Base-by-base conservation (phyloP, 2,888 invertebrate species). In the Subacronicta megacephala region DNA sequence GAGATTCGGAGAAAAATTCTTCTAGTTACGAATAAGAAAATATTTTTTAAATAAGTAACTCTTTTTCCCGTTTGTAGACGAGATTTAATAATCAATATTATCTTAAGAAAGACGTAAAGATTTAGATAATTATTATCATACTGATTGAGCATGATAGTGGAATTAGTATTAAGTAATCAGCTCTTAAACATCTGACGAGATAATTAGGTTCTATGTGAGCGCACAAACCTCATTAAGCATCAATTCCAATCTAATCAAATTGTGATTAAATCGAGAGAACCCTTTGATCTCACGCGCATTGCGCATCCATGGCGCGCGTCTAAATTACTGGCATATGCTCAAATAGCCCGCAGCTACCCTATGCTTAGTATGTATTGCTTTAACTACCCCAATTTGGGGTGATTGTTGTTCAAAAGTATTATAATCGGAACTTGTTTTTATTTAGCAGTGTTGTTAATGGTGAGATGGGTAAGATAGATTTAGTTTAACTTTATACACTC, bases 181-280 rank as follows among this genome's bases (percentile, higher is more conserved):
- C 53, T 61, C 59, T 56, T 31, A 61, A 57, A 57, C 63, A 76
- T 55, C 35, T 60, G 56, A 56, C 67, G 65, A 61, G 61, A 60
- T 74, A 72, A 76, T 78, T 72, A 67, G 59, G 61, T 72, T 63
- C 50, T 55, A 62, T 52, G 67, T 46, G 62, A 72, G 54, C 71
- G 53, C 68, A 71, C 75, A 72, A 77, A 71, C 72, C 66, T 76
- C 80, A 81, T 81, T 78, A 84, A 75, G 82, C 78, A 82, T 76
- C 77, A 77, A 78, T 79, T 79, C 70, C 68, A 77, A 79, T 80
- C 74, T 78, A 82, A 86, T 88, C 80, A 81, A 82, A 80, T 80
- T 74, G 76, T 83, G 81, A 86, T 85, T 83, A 78, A 82, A 82
- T 82, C 66, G 72, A 76, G 75, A 73, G 74, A 71, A 71, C 72